Base-by-base conservation (phyloP, 2,113 vertebrate species). In the Caranx melampygus region DNA sequence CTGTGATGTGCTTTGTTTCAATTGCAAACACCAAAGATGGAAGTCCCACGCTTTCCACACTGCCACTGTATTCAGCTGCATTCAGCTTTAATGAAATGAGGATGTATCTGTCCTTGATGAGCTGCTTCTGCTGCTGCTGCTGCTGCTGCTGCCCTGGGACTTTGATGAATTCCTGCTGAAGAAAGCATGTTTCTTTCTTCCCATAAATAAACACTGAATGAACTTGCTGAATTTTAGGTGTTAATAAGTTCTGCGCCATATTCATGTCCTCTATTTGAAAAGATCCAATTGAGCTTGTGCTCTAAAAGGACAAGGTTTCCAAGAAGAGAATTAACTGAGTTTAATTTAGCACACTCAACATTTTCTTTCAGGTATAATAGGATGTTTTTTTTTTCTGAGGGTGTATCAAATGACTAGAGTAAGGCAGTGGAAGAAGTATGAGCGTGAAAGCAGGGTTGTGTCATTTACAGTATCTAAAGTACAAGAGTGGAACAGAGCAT, bases 381-480 rank as follows among this genome's bases (percentile, higher is more conserved):
- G 6, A 9, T 42, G 40, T 10, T 42, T 33, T 67, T 26, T 26
- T 72, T 62, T 61, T 81, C 74, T 59, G 63, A 75, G 40, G 44
- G 76, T 76, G 75, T 18, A 72, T 67, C 18, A 51, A 75, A 86
- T 64, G 66, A 76, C 21, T 26, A 81, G 61, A 71, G 84, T 90
- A 89, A 91, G 90, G 90, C 89, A 91, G 91, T 88, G 89, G 61
- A 84, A 63, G 71, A 72, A 77, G 71, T 63, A 51, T 86, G 87
- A 82, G 83, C 21, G 33, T 87, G 71, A 86, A 79, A 79, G 89
- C 82, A 37, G 73, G 55, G 71, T 52, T 34, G 67, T 80, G 65
- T 84, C 69, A 86, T 89, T 86, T 88, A 92, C 89, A 88, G 77
- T 76, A 86, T 90, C 67, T 78, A 68, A 85, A 83, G 81, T 82